Evolutionary conservation across 2,797 vertebrate species (phyloP).

Genomic region (Sitta carolinensis): DNA sequence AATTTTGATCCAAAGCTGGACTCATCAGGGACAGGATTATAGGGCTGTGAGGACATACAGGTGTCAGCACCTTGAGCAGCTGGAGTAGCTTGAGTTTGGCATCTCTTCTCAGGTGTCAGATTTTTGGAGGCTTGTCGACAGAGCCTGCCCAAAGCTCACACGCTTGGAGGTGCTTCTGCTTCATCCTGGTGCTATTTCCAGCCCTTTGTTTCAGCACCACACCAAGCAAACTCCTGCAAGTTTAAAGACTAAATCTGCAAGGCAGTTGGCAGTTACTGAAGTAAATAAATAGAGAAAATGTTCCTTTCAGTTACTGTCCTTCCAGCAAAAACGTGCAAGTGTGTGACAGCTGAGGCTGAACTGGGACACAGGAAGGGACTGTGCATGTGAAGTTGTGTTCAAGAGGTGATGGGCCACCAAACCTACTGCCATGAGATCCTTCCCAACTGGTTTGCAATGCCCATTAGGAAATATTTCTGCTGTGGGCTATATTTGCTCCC

Average conservation of each 20-base stretch:
- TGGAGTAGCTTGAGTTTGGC: neutral
- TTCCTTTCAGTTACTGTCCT: neutral
- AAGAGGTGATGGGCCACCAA: neutral
- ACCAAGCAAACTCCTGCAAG: neutral
- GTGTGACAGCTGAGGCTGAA: neutral
- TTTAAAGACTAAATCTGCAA: neutral
- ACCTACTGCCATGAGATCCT: neutral
- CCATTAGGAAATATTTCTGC: fast-evolving
- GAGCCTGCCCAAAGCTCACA: neutral
- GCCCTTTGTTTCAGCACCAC: neutral
- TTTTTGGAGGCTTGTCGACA: neutral
- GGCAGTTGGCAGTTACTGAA: neutral
- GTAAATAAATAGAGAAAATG: neutral
- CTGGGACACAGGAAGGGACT: neutral
- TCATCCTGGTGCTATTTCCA: neutral
- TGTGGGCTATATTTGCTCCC: neutral
- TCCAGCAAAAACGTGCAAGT: neutral
- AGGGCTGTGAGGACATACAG: neutral
- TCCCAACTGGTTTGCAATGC: neutral
- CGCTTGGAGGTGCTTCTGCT: neutral
- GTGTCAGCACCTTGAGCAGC: neutral
- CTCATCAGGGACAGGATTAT: neutral
- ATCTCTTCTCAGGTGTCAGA: neutral
- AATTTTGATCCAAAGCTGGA: neutral
- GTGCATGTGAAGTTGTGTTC: neutral